Evolutionary conservation across 2,888 invertebrate genomes (phyloP), one percentile per base, ranked within the genome.

Genomic region (Epirrita christyi): DNA sequence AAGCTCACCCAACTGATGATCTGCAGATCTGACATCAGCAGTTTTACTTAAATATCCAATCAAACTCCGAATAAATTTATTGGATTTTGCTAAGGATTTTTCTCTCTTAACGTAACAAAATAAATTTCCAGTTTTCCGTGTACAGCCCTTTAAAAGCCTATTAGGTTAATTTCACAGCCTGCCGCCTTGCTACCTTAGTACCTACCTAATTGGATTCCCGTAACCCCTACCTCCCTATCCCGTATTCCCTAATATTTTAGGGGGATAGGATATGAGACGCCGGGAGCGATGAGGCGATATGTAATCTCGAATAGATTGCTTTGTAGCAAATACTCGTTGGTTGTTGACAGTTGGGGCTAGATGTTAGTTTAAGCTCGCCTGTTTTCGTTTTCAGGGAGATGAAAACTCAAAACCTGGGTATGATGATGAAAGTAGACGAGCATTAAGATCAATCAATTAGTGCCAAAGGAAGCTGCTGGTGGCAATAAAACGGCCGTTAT

Each of bases 171-270:
- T 55, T 45, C 49, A 47, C 49, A 50, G 50, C 13, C 40, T 50
- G 56, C 28, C 56, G 46, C 50, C 48, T 55, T 41, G 32, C 13
- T 38, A 14, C 42, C 55, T 49, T 44, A 44, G 38, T 43, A 43
- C 42, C 15, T 49, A 46, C 50, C 50, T 56, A 56, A 56, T 56
- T 56, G 56, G 56, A 56, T 51, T 28, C 46, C 50, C 40, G 45
- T 55, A 55, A 50, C 45, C 48, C 34, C 40, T 41, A 15, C 21
- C 29, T 27, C 52, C 52, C 15, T 32, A 4, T 21, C 15, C 52
- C 11, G 47, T 42, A 15, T 51, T 28, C 48, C 21, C 29, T 43
- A 32, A 55, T 48, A 55, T 48, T 44, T 4, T 40, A 32, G 37
- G 43, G 51, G 38, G 43, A 27, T 27, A 37, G 54, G 47, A 36